Evolutionary conservation across 2,113 vertebrate species (phyloP), one percentile per base, ranked within the genome.

Genomic region (Siniperca knerii): DNA sequence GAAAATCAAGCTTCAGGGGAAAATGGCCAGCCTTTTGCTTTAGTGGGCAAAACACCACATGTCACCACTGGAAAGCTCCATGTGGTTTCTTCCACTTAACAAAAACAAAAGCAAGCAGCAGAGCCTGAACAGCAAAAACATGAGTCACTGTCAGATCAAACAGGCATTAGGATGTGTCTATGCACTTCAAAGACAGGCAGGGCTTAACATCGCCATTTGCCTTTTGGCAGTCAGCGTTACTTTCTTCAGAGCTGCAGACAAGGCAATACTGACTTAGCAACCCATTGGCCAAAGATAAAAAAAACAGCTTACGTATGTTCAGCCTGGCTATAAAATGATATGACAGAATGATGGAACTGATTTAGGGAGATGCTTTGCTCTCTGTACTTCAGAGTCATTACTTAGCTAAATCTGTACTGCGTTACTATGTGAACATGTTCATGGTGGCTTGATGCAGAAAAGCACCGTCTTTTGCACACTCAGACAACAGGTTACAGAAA

Each of bases 11-110:
- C 67, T 77, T 73, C 0, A 33, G 23, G 29, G 65, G 48, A 29
- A 48, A 23, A 58, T 21, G n/a, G 13, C 46, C 46, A 29, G 58
- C 50, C 60, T 44, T 66, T 68, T 58, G 67, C 40, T 60, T 66
- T 18, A 21, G 33, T 74, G 44, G 40, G 25, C 35, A 12, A 23
- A 79, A 78, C 72, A 44, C 54, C 82, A 83, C 77, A 62, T 83
- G 70, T 81, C 72, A 69, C 58, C 69, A 55, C 73, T 76, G 50
- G 65, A 87, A 88, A 54, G 64, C 87, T 85, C 67, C 67, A 54
- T 80, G 81, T 84, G 77, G 23, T 74, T 86, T 89, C 42, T 71
- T 52, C 40, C 35, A 29, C 33, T 75, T 12, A 42, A 29, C 29
- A 29, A 29, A 57, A 61, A 57, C 66, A 70, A 18, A 78, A 64